Base-by-base conservation (phyloP, 2,113 vertebrate genomes). In the Petromus typicus region DNA sequence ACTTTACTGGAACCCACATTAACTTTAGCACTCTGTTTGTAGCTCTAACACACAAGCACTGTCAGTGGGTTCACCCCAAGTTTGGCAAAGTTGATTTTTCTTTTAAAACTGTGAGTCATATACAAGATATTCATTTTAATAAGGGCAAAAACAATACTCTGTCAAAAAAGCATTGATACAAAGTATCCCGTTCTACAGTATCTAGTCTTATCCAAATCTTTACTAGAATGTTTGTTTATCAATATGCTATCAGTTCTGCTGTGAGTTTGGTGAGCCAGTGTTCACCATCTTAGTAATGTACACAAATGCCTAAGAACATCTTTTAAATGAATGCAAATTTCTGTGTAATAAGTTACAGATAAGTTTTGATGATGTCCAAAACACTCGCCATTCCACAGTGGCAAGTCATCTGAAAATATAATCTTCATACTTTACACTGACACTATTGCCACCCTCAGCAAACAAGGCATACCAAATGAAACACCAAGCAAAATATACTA, bases 11-110 rank as follows among this genome's bases (percentile, higher is more conserved):
- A 27, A n/a, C 71, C 37, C 32, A 14, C 27, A 23, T 23, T 34
- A 56, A 56, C 34, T 57, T 54, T 10, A 20, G 84, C 2, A 67
- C 2, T 54, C 16, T 78, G 51, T 12, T 3, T 6, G 34, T 25
- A 79, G 34, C 37, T 88, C 76, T 32, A 34, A 63, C 17, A 56
- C 25, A 84, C 6, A 30, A 25, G 57, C n/a, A 84, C 4, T 22
- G 16, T 0, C 45, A 30, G 8, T 76, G 0, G 17, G 57, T 23
- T 71, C 37, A 59, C 0, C 11, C 9, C 16, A 3, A 18, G 22
- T 20, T 67, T 69, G n/a, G 79, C 18, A 34, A 63, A 76, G 17
- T 43, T 79, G 17, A 13, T 48, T 20, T 64, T 37, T 45, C 71
- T 64, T 66, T 92, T 34, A 75, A 84, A 93, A 86, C 32, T 67